Evolutionary conservation across 2,888 invertebrate genomes (phyloP).

Genomic region (Cheilosia grossa): DNA sequence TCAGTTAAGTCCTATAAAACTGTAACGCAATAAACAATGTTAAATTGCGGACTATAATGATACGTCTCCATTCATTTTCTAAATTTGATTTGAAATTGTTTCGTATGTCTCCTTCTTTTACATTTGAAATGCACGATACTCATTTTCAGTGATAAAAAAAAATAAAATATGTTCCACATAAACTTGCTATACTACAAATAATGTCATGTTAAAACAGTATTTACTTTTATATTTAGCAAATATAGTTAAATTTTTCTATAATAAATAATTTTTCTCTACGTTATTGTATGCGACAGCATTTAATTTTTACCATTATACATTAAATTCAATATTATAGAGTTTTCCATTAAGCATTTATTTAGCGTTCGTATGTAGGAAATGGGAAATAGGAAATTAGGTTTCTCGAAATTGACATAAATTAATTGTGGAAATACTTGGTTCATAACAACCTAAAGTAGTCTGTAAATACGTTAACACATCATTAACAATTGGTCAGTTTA

Average conservation of each 20-base stretch:
- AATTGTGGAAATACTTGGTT: slow-evolving; percentile 54
- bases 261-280: slow-evolving; percentile 33
- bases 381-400: slow-evolving; percentile 9
- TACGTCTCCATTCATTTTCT: slow-evolving; percentile 7
- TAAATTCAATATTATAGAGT: slow-evolving; percentile 22
- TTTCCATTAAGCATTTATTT: background rate
- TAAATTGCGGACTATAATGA: background rate
- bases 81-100: background rate
- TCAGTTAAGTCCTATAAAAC: background rate
- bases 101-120: background rate
- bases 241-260: slow-evolving; percentile 2
- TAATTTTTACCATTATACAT: slow-evolving; percentile 18
- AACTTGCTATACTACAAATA: slow-evolving; percentile 42
- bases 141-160: background rate
- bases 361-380: slow-evolving; percentile 5
- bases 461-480: background rate
- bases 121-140: background rate
- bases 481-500: slow-evolving; percentile 68
- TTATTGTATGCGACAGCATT: slow-evolving; percentile 74
- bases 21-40: background rate
- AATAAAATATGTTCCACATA: slow-evolving; percentile 23
- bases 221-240: slow-evolving; percentile 2
- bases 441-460: slow-evolving; percentile 55
- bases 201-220: slow-evolving; percentile 7
- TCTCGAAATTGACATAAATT: slow-evolving; percentile 54